Conservation (phyloP, 1,140 invertebrate genomes). For the Papilio dardanus region DNA sequence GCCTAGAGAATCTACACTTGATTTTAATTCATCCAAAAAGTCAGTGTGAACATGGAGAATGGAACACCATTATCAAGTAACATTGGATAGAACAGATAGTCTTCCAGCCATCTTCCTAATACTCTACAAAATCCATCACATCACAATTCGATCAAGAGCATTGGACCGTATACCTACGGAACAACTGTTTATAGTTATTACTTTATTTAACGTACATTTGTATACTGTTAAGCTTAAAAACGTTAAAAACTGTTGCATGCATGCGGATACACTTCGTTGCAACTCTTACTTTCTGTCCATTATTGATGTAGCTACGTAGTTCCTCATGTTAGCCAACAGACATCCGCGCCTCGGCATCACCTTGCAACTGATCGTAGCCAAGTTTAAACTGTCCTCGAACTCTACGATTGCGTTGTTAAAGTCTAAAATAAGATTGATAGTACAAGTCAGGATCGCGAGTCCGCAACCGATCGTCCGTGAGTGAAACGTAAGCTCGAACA, state of each 20-base stretch:
- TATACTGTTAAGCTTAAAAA: not conserved
- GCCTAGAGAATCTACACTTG: too few species aligned
- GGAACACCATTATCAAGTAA: not conserved
- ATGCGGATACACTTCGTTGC: constrained; percentile 49
- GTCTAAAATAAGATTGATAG: constrained; percentile 50
- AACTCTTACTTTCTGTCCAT: constrained; percentile 73
- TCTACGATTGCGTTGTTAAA: constrained; percentile 53
- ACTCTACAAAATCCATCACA: too few species aligned
- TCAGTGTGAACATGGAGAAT: too few species aligned
- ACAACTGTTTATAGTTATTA: too few species aligned
- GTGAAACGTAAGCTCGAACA: constrained; percentile 67
- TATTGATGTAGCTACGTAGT: constrained; percentile 54
- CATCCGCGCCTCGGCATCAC: constrained; percentile 53
- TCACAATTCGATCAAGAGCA: too few species aligned
- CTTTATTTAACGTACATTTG: too few species aligned
- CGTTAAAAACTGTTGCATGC: constrained; percentile 24
- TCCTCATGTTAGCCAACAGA: constrained; percentile 55
- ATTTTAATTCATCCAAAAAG: too few species aligned
- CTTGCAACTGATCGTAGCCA: constrained; percentile 40
- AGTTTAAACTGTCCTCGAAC: constrained; percentile 50
- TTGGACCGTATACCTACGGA: too few species aligned
- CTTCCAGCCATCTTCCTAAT: too few species aligned
- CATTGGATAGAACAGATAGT: not conserved
- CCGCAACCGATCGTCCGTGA: constrained; percentile 61
- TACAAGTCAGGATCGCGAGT: constrained; percentile 40